Base-by-base conservation (phyloP, 2,113 vertebrate species). In the Oryctolagus cuniculus region DNA sequence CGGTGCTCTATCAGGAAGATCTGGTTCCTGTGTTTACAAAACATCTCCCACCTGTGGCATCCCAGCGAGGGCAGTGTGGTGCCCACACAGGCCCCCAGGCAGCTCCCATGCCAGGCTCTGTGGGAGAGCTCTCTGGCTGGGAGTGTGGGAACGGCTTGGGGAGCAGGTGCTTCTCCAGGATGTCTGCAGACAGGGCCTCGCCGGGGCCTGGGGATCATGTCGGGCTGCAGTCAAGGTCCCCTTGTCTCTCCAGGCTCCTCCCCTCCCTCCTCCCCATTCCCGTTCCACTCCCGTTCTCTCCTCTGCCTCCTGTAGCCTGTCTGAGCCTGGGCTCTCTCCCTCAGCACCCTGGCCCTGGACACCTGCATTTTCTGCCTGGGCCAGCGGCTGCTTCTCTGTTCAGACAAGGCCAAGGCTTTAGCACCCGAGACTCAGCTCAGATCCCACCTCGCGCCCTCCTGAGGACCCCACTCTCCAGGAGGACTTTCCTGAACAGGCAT, bases 21-120 rank as follows among this genome's bases (percentile, higher is more conserved):
- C 86, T 80, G 58, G 55, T 93, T 95, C 82, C 69, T 96, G 51
- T 89, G 78, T 92, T 96, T 94, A 91, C 82, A 97, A 95, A 93
- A 61, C 38, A 95, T 73, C 84, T 58, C 51, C 85, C 66, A 13
- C 80, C 80, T 83, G 83, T 44, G 63, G 55, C 79, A 89, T 95
- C 84, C 51, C 17, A 88, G 94, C 89, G 82, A 92, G 78, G 81
- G 73, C 79, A 92, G 87, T 44, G 29, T 81, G 66, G 86, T 92
- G 83, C 44, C 44, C 44, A 96, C 94, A 81, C 70, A 92, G 89
- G 49, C 74, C 83, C 86, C 82, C 27, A 15, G 91, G 92, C 69
- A 49, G 25, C 86, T 87, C 69, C 77, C 19, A 17, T 58, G 74
- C 80, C 90, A 94, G 90, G 10, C 51, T 51, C 31, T 67, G 89